Evolutionary conservation across 2,113 vertebrate species (phyloP), one percentile per base, ranked within the genome.

Genomic region (Regulus satrapa): DNA sequence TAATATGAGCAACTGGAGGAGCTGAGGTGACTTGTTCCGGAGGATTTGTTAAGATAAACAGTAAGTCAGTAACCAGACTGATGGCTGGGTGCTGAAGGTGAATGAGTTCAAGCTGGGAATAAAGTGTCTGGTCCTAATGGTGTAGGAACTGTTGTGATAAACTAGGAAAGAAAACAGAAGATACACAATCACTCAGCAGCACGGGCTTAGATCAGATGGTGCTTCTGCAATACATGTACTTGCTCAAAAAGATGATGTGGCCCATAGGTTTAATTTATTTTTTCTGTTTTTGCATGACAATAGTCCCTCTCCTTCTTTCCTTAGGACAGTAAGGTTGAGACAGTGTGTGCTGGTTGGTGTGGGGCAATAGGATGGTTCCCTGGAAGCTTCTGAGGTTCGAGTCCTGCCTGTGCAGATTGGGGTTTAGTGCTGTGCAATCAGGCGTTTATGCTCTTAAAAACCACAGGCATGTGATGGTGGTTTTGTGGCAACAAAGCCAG

Each of bases 181-280:
- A 15, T 32, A 55, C 4, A 1, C 1, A 6, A 21, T 77, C 10
- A 36, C 12, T 77, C 11, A 28, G 34, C 21, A 31, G 29, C 28
- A 4, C 3, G 54, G 38, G 4, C 8, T 69, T 0, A 0, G 56
- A 32, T 75, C 10, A 20, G 40, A 6, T 11, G 14, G 46, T 86
- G 18, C 31, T 61, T 49, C 29, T 88, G 5, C 32, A 73, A 14
- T 8, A n/a, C 0, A 0, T 34, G 3, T 17, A 14, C 10, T 46
- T 59, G 13, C 31, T 75, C 12, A 45, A n/a, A 64, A 59, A 28
- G 18, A 8, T 2, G 1, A 12, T n/a, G 8, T 41, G 40, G 52
- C 13, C 34, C 17, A 4, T 6, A 68, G 7, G 5, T 13, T 34
- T 34, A 0, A 16, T 36, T 32, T 48, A 1, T 59, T 32, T n/a